Percentiles rank a stretch among this genome's conserved stretches.
phyloP scores from a whole-genome alignment of 2,797 vertebrate genomes.

The Nasua narica region DNA sequence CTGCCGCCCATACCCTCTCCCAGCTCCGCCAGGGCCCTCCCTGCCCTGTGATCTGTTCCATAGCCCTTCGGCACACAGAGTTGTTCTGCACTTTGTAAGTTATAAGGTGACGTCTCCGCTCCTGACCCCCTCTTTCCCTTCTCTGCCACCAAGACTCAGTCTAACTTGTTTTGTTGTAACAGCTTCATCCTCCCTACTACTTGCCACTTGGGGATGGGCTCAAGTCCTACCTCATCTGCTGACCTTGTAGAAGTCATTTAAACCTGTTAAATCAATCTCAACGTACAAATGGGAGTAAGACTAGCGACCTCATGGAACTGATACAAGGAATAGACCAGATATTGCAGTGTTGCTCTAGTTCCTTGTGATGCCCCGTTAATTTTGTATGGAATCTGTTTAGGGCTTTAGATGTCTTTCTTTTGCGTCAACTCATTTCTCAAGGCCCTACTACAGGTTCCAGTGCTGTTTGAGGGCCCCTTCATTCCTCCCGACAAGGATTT shows the following conservation, averaged over 20 bases:
- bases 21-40: background rate
- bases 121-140: background rate
- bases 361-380: background rate
- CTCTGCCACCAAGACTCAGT: background rate
- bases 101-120: background rate
- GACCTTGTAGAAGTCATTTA: background rate
- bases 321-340: background rate
- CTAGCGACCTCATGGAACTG: background rate
- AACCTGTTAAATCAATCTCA: background rate
- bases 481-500: background rate
- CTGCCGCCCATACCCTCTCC: background rate
- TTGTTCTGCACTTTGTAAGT: background rate
- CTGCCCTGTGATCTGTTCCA: background rate
- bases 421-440: background rate
- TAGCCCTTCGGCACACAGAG: background rate
- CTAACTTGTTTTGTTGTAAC: background rate
- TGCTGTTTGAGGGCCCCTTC: background rate
- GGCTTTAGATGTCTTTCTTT: background rate
- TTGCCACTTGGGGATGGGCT: background rate
- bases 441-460: background rate
- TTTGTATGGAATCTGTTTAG: background rate
- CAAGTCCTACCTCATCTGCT: background rate
- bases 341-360: background rate
- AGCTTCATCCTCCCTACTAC: background rate
- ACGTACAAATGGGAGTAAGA: background rate